Evolutionary conservation across 2,113 vertebrate species (phyloP).

Genomic region (Oryzias celebensis): DNA sequence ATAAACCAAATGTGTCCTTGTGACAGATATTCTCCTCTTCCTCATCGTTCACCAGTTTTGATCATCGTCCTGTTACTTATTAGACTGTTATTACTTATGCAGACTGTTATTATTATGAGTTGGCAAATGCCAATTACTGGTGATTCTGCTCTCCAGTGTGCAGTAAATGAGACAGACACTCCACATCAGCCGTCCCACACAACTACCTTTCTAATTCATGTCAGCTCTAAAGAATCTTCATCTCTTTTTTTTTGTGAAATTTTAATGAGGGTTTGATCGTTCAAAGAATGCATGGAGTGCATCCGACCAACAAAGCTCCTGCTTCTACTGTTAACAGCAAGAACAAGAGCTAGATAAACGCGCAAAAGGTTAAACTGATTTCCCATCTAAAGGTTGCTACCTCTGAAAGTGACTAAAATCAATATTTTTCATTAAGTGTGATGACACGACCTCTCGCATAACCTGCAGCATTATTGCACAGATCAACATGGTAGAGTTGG

Average conservation of each 20-base stretch:
- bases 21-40: constrained; percentile 33
- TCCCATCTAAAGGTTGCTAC: no score
- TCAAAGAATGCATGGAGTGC: constrained; percentile 1
- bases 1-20: constrained; percentile 6
- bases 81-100: constrained; percentile 2
- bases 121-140: constrained; percentile 59
- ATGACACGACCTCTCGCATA: no score
- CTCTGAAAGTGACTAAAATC: no score
- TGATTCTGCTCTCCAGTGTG: constrained; percentile 39
- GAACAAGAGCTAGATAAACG: no score
- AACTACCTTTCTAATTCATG: constrained; percentile 2
- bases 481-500: no score
- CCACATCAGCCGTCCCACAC: neutral
- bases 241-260: neutral
- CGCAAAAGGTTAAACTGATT: no score
- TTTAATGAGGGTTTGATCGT: constrained; percentile 22
- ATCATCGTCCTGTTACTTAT: constrained; percentile 46
- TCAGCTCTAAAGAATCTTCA: constrained; percentile 21
- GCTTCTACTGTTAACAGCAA: neutral
- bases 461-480: no score
- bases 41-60: constrained; percentile 23
- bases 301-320: neutral
- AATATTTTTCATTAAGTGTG: no score
- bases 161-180: constrained; percentile 35
- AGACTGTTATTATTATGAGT: constrained; percentile 51